phyloP scores from a whole-genome alignment of 2,797 vertebrate species.

The Anisognathus igniventris region DNA sequence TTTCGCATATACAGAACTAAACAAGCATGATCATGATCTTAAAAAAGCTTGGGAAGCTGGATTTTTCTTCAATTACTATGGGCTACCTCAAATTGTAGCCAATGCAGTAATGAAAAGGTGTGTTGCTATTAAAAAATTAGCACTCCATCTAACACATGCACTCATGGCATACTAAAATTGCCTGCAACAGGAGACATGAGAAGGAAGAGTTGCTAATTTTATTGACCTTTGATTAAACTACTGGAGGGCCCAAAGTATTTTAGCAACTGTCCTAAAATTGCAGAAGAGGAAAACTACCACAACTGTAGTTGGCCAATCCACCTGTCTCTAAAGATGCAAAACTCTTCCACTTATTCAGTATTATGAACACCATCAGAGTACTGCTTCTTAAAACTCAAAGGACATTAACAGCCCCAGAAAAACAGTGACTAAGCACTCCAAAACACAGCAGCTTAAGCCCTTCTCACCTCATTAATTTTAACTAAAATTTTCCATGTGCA shows the following conservation, averaged over 20 bases:
- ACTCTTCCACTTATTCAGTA: neutral
- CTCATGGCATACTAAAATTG: neutral
- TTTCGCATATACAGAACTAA: neutral
- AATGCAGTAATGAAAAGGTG: neutral
- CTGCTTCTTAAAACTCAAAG: neutral
- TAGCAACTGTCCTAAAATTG: neutral
- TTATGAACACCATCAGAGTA: neutral
- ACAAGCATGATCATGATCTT: rapidly evolving
- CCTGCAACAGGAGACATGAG: neutral
- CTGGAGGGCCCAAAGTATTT: neutral
- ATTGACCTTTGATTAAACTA: neutral
- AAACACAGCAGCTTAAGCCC: neutral
- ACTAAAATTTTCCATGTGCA: neutral
- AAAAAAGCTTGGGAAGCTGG: neutral
- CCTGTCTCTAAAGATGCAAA: neutral
- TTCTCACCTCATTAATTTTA: neutral
- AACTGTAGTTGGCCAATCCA: neutral
- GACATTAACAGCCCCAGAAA: neutral
- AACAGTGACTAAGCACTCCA: neutral
- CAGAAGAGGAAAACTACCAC: neutral
- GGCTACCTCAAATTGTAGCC: neutral
- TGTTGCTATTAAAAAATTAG: neutral
- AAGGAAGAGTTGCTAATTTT: neutral
- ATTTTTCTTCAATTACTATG: neutral
- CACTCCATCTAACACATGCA: neutral